Evolutionary conservation across 2,888 invertebrate genomes (phyloP), one percentile per base, ranked within the genome.

Genomic region (Luperina testacea): DNA sequence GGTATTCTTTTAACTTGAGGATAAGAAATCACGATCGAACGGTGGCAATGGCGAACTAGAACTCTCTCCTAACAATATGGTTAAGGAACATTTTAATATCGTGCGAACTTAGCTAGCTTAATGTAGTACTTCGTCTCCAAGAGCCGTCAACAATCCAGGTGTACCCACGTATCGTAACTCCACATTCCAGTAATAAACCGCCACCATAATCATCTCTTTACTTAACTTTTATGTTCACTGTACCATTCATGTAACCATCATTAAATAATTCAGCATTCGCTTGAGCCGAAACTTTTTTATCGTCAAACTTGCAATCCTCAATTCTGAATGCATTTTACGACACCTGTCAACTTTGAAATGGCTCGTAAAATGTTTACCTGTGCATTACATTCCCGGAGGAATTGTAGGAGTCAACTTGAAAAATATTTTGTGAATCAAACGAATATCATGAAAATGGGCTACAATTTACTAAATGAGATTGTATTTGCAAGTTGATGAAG

Each of bases 251-350:
- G 75, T 63, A 74, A 17, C 65, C 48, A 79, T 73, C 80, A 78
- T 87, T 84, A 88, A 82, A 77, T 87, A 79, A 88, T 86, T 53
- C 78, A 11, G 63, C 77, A 70, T 87, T 82, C 76, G 73, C 73
- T 80, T 63, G 42, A 4, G 13, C 65, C 11, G 0, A 79, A 87
- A 88, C 73, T 87, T 87, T 87, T 88, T 87, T 87, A 88, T 76
- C 63, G 80, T 72, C 67, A 75, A 87, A 88, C 83, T 87, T 86
- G 83, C 86, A 88, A 81, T 86, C 74, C 80, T 65, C 82, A 87
- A 87, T 84, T 88, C 88, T 70, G 68, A 80, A 82, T 88, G 87
- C 89, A 88, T 88, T 87, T 87, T 81, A 88, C 82, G 84, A 88
- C 82, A 87, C 74, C 80, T 81, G 80, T 75, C 87, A 80, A 88